Conservation (phyloP, 2,888 invertebrate species). For the Scrobipalpa atriplicella region DNA sequence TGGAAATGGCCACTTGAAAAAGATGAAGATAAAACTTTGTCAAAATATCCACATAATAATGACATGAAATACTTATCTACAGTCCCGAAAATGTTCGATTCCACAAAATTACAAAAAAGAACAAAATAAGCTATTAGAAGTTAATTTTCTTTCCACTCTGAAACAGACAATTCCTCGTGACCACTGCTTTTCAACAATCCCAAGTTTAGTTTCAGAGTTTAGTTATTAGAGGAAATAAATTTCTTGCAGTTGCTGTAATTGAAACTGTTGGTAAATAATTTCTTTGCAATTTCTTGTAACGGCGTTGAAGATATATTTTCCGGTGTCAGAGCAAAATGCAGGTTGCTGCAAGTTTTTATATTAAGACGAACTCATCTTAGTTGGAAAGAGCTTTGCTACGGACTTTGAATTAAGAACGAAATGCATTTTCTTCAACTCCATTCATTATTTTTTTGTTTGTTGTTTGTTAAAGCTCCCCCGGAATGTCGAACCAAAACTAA, state of each 20-base stretch:
- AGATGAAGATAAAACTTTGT: too few species aligned
- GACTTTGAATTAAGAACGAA: neutral
- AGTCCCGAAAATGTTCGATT: too few species aligned
- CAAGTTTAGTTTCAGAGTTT: neutral
- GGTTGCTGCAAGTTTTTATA: neutral
- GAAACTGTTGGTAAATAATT: neutral
- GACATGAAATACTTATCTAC: too few species aligned
- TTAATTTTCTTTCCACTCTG: neutral
- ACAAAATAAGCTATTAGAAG: too few species aligned
- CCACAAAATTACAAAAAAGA: conserved; percentile 2
- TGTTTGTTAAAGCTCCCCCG: too few species aligned
- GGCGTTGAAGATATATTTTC: too few species aligned
- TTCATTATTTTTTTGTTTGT: too few species aligned
- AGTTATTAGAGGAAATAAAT: neutral
- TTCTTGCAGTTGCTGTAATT: neutral
- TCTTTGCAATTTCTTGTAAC: neutral
- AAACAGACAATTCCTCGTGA: neutral
- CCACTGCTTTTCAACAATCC: neutral
- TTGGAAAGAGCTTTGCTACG: neutral
- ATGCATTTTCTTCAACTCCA: neutral
- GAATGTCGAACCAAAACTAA: too few species aligned
- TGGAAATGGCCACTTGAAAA: too few species aligned
- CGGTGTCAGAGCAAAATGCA: neutral
- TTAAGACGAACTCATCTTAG: neutral
- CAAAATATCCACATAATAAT: too few species aligned